These are phyloP conservation scores for Pogonognathellus flavescens DNA, from an alignment of 1,140 invertebrate genomes.

Conservation along the genomic window DNA sequence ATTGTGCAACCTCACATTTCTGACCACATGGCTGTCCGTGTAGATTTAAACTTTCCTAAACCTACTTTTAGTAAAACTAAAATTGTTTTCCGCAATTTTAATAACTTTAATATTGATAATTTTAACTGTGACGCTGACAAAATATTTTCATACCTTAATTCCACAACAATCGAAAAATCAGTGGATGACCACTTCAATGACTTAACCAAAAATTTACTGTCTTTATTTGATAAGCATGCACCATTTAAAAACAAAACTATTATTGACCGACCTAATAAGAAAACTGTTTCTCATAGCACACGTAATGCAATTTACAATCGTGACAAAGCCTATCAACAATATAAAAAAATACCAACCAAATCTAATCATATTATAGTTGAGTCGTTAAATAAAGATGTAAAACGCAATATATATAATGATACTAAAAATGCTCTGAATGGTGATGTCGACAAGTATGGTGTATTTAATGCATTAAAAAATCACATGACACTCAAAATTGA, in stretches of 20 bases:
- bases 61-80: background rate
- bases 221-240: constrained; percentile 4
- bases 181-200: too few relatives aligned
- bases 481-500: background rate
- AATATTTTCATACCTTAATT: background rate
- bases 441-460: background rate
- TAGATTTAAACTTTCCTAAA: background rate
- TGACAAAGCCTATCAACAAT: background rate
- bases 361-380: background rate
- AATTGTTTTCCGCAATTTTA: background rate
- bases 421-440: background rate
- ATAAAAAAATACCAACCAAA: background rate
- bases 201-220: too few relatives aligned
- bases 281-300: background rate
- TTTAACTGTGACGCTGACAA: background rate
- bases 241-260: background rate
- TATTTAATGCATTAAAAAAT: background rate
- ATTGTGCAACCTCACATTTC: background rate
- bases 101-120: background rate
- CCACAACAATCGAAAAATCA: background rate
- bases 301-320: background rate
- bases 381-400: background rate
- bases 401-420: background rate
- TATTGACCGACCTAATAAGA: background rate
- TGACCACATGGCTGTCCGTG: background rate